Evolutionary conservation across 2,113 vertebrate genomes (phyloP).

Genomic region (Heterotilapia buettikoferi): DNA sequence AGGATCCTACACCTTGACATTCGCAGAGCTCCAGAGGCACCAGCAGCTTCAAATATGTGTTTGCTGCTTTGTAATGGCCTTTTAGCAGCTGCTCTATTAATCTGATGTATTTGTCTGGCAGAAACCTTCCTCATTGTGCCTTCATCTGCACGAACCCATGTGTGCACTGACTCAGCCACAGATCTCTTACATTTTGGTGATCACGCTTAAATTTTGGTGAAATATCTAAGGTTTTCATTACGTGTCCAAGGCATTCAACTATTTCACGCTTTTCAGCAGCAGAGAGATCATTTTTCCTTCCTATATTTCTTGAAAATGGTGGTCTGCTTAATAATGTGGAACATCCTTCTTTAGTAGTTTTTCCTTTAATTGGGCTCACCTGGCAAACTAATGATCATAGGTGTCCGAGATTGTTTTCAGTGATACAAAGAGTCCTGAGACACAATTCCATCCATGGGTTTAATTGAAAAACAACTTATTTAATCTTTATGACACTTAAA

Average conservation of each 20-base stretch:
- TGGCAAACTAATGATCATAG: neutral
- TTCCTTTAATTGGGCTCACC: neutral
- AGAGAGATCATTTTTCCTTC: neutral
- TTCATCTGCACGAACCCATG: rapidly evolving
- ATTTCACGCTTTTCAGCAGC: neutral
- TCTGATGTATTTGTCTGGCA: rapidly evolving
- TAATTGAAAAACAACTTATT: neutral
- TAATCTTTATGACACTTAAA: neutral
- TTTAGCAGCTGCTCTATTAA: rapidly evolving
- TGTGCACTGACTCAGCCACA: too few species aligned
- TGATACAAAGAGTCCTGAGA: neutral
- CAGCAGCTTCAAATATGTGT: too few species aligned
- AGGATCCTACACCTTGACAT: too few species aligned
- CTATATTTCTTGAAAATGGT: neutral
- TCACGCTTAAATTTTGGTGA: rapidly evolving
- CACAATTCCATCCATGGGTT: neutral
- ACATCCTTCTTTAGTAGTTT: neutral
- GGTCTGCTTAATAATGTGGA: neutral
- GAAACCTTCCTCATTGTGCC: too few species aligned
- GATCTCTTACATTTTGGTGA: neutral
- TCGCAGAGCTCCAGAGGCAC: too few species aligned
- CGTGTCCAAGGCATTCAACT: neutral
- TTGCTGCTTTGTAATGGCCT: too few species aligned
- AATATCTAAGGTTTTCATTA: neutral
- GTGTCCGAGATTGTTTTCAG: neutral